Conservation (phyloP, 2,797 vertebrate species). For the Lutjanus argentimaculatus region DNA sequence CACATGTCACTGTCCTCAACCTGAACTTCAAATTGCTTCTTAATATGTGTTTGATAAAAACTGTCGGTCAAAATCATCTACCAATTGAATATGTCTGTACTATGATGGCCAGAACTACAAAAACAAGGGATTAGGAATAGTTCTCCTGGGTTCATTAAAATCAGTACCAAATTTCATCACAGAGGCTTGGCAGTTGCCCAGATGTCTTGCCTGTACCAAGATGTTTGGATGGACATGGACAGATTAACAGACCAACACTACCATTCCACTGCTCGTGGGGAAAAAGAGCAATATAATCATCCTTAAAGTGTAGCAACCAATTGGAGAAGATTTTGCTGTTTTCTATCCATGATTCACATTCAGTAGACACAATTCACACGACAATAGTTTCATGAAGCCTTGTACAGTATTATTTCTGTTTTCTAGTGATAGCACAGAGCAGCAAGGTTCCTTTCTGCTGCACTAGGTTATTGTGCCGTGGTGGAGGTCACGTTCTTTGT, state of each 20-base stretch:
- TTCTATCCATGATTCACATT: not conserved
- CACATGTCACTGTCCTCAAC: not conserved
- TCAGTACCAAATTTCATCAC: too few relatives aligned
- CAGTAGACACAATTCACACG: not conserved
- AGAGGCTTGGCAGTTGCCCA: too few relatives aligned
- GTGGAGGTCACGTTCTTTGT: not conserved
- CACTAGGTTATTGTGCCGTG: conserved; percentile 14
- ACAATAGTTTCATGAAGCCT: not conserved
- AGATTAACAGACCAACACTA: not conserved
- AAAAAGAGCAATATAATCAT: not conserved
- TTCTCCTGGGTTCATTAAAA: too few relatives aligned
- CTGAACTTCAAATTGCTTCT: not conserved
- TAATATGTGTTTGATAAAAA: not conserved
- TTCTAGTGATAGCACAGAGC: not conserved
- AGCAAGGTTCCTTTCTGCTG: not conserved
- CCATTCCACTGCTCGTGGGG: not conserved
- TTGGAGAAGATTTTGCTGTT: not conserved
- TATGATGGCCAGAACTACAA: not conserved
- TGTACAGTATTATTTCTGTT: not conserved
- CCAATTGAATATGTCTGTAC: not conserved
- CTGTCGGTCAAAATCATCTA: not conserved
- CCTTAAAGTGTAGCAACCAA: not conserved
- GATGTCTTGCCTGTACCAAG: too few relatives aligned
- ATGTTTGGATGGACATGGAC: too few relatives aligned
- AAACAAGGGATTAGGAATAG: not conserved